Conservation (phyloP, 2,888 invertebrate genomes). For the Campaea margaritaria region DNA sequence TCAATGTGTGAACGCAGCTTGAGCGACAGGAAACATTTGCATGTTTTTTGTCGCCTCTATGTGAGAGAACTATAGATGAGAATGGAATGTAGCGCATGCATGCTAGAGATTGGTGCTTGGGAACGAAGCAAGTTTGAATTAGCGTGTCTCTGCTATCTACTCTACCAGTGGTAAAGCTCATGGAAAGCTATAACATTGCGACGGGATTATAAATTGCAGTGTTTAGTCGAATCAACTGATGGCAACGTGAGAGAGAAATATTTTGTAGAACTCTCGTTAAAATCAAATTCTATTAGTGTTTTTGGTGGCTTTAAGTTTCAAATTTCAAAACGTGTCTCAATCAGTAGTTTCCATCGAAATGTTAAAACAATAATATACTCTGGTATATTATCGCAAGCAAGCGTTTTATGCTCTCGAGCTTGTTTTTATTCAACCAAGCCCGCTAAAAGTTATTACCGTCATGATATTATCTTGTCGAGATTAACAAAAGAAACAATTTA, state of each 20-base stretch:
- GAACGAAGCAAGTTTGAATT: slow-evolving; percentile 19
- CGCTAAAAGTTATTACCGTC: too few species aligned
- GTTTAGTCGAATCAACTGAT: neutral
- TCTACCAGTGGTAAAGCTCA: slow-evolving; percentile 1
- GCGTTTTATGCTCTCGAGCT: too few species aligned
- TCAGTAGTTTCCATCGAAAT: too few species aligned
- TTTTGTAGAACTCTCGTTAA: too few species aligned
- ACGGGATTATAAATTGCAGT: neutral
- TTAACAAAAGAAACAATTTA: too few species aligned
- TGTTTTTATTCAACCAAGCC: too few species aligned
- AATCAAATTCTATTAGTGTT: neutral
- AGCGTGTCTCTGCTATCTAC: neutral
- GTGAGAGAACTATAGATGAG: slow-evolving; percentile 7
- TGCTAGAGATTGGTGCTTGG: slow-evolving; percentile 22
- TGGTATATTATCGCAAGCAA: too few species aligned
- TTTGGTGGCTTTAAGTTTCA: neutral
- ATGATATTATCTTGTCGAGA: too few species aligned
- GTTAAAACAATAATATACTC: too few species aligned
- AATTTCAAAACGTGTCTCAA: neutral
- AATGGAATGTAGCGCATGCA: slow-evolving; percentile 35
- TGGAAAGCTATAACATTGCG: neutral
- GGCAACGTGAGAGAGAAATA: neutral
- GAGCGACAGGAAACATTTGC: slow-evolving; percentile 27
- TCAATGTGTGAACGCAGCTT: too few species aligned
- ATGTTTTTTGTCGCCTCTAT: slow-evolving; percentile 24